Evolutionary conservation across 2,113 vertebrate species (phyloP), one percentile per base, ranked within the genome.

Genomic region (Pantherophis guttatus): DNA sequence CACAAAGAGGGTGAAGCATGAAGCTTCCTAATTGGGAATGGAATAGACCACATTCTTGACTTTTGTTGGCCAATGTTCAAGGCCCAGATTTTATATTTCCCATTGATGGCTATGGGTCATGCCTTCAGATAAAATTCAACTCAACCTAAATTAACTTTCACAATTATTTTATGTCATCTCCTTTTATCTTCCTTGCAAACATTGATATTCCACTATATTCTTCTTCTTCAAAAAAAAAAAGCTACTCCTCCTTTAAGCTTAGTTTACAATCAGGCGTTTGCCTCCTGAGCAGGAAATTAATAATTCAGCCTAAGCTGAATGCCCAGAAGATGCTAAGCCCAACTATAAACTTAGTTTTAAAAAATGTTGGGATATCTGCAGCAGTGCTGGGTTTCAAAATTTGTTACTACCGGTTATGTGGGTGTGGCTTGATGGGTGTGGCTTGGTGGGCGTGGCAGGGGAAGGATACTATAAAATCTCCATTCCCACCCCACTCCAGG

Each of bases 91-190:
- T 39, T 39, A 39, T 39, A 39, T 39, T 7, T 70, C 62, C 29
- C 17, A 39, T 19, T 39, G 70, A 39, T 39, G 33, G 33, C 70
- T 81, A 81, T 19, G n/a, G 6, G 13, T 75, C 70, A 39, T 50
- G 5, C 24, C 17, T 85, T 89, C 13, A 54, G 26, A 58, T 59
- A 33, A 8, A 86, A 54, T 52, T 54, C 26, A 52, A 33, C 5
- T 44, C 6, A 23, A 33, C 9, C 44, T 50, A 48, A 12, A 88
- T 9, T 91, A 97, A 96, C 93, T 93, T 97, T 97, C 5, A 23
- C 93, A 15, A n/a, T 70, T 33, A 50, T 86, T 91, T 65, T 92
- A 53, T 39, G 48, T 1, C 88, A 11, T 86, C 86, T 89, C 8
- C 5, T 92, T 2, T 3, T 88, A 70, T 70, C 62, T 1, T n/a